Base-by-base conservation (phyloP, 2,797 vertebrate genomes). In the Acipenser ruthenus region DNA sequence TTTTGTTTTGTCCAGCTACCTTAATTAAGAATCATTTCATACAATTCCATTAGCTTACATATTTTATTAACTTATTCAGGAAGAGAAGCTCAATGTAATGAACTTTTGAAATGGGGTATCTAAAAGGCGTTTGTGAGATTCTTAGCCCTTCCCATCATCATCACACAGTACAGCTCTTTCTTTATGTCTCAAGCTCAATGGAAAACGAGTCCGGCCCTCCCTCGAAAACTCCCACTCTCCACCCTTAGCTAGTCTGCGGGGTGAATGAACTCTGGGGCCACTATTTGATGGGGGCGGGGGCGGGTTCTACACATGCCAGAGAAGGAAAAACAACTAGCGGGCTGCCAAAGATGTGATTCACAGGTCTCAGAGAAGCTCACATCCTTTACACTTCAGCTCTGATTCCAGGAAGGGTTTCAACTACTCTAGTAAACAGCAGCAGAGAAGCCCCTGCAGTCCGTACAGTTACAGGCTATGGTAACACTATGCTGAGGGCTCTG, bases 181-280 rank as follows among this genome's bases (percentile, higher is more conserved):
- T n/a, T 12, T 58, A n/a, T n/a, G 6, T 6, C 6, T 12, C 11
- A 12, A 49, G 63, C 58, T 69, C 58, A n/a, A n/a, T 18, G 64
- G 15, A 65, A 18, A 52, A 9, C 55, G 49, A 8, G 11, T 37
- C 49, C 62, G 15, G n/a, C 47, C 10, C 15, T 7, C 52, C 53
- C 52, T 62, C 49, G 8, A 60, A 13, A 8, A 52, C 13, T 60
- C 37, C 51, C 11, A 64, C 53, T 59, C 51, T 9, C 49, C 62
- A 47, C 49, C 60, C 37, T n/a, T 47, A 10, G 65, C 65, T 47
- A 13, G 15, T 10, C 13, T 50, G 10, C 12, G 55, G 51, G 71
- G 70, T 73, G 65, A 79, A 72, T 62, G 68, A 79, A 70, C 75
- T 75, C 58, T 15, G 63, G 72, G 65, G 52, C 37, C 49, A 18